Evolutionary conservation across 2,113 vertebrate genomes (phyloP).

Genomic region (Neogale vison): DNA sequence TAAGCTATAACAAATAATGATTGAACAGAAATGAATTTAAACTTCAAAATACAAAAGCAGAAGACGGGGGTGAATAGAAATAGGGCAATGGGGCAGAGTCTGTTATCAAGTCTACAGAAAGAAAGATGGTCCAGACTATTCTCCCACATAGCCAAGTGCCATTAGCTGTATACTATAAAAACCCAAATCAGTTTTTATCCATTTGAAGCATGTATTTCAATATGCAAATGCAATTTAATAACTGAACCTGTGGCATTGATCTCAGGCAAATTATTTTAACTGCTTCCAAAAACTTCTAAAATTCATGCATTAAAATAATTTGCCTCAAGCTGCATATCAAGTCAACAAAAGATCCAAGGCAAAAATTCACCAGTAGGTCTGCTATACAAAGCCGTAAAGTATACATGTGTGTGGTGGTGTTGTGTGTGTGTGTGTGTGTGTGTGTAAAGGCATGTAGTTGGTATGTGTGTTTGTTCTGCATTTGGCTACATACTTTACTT

Average conservation of each 20-base stretch:
- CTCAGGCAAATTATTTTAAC: background rate
- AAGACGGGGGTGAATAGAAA: background rate
- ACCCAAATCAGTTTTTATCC: background rate
- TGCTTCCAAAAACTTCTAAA: background rate
- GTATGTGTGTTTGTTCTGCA: background rate
- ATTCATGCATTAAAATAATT: background rate
- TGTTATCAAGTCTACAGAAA: background rate
- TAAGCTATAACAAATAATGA: background rate
- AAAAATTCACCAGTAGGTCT: background rate
- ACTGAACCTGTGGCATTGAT: background rate
- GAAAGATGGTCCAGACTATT: background rate
- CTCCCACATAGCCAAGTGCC: background rate
- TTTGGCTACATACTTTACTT: conserved; percentile 5
- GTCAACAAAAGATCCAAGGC: background rate
- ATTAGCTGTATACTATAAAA: background rate
- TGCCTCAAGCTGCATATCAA: background rate
- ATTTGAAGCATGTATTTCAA: background rate
- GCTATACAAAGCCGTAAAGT: background rate
- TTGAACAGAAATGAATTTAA: background rate
- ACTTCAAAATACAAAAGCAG: background rate
- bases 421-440: background rate
- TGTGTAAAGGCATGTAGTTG: background rate
- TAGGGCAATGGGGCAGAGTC: background rate
- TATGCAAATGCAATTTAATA: background rate
- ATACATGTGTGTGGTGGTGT: background rate